A percentile compares a stretch with the other conserved stretches of the same genome.
Evolutionary conservation across 2,888 invertebrate species (phyloP).

Genomic region (Periphyllus acericola): DNA sequence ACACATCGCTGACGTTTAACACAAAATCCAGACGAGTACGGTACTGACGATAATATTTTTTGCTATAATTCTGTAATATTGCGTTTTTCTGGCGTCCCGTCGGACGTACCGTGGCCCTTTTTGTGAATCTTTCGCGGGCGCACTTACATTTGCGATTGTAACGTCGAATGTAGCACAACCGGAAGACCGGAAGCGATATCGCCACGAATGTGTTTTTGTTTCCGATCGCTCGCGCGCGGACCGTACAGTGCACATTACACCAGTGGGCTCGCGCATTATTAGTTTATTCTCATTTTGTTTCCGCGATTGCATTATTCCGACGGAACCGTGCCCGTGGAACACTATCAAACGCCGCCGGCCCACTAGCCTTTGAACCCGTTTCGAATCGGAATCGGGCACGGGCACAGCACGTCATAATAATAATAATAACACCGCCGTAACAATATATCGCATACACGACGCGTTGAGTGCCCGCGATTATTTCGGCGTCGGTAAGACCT

Average conservation of each 20-base stretch:
- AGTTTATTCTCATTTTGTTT: conserved; percentile 10
- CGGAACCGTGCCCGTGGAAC: not conserved
- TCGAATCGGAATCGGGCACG: conserved; percentile 15
- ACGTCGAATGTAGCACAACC: not conserved
- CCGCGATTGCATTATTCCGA: not conserved
- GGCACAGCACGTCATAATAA: not conserved
- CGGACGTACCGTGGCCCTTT: not conserved
- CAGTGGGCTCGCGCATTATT: not conserved
- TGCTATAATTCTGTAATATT: too few species aligned
- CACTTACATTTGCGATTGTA: not conserved
- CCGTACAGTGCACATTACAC: not conserved
- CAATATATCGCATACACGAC: too few species aligned
- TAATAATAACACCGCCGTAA: too few species aligned
- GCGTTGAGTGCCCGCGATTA: too few species aligned
- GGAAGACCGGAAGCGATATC: conserved; percentile 2
- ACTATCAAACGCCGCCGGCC: conserved; percentile 28
- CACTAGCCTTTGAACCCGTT: conserved; percentile 42
- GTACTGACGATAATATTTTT: too few species aligned
- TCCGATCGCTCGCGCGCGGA: not conserved
- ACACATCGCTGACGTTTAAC: too few species aligned
- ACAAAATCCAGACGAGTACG: too few species aligned
- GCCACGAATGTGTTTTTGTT: not conserved
- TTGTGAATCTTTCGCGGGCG: not conserved
- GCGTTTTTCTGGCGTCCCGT: not conserved
- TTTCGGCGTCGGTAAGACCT: too few species aligned